Conservation (phyloP, 2,888 invertebrate species). For the Andrena praecox region DNA sequence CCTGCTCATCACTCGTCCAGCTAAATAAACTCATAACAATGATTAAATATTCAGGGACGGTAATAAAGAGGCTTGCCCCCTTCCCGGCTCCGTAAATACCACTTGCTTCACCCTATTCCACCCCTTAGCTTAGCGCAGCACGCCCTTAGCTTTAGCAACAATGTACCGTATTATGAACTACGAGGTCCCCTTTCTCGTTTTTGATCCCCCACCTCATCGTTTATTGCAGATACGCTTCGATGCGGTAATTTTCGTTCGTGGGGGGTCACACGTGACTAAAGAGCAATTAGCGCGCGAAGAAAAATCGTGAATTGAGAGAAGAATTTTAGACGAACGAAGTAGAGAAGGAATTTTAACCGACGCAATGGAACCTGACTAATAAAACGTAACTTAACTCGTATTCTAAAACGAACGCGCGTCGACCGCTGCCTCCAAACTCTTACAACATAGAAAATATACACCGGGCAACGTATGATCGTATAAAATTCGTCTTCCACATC, state of each 20-base stretch:
- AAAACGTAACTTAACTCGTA: too few relatives aligned
- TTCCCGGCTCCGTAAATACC: slow-evolving; percentile 70
- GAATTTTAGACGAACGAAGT: background rate
- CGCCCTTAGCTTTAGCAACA: slow-evolving; percentile 79
- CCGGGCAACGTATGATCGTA: background rate
- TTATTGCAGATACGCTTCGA: slow-evolving; percentile 66
- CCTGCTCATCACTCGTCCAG: slow-evolving; percentile 42
- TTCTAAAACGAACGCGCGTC: too few relatives aligned
- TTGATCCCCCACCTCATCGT: slow-evolving; percentile 51
- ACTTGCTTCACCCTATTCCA: slow-evolving; percentile 70
- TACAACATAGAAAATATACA: too few relatives aligned
- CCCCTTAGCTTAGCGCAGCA: slow-evolving; percentile 74
- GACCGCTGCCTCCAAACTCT: too few relatives aligned
- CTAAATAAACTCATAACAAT: slow-evolving; percentile 82
- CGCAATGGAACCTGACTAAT: background rate
- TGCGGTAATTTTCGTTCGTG: slow-evolving; percentile 74
- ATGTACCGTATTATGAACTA: slow-evolving; percentile 80
- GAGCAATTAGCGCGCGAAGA: slow-evolving; percentile 74
- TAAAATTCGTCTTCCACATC: too few relatives aligned
- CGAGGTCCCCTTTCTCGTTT: slow-evolving; percentile 64
- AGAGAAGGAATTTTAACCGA: background rate
- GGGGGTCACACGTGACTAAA: slow-evolving; percentile 73
- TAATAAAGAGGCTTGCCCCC: slow-evolving; percentile 76
- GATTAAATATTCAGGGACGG: slow-evolving; percentile 81
- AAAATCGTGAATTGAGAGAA: slow-evolving; percentile 53